These are phyloP conservation scores for Furnarius figulus DNA, from an alignment of 2,113 vertebrate species.

Conservation along the genomic window DNA sequence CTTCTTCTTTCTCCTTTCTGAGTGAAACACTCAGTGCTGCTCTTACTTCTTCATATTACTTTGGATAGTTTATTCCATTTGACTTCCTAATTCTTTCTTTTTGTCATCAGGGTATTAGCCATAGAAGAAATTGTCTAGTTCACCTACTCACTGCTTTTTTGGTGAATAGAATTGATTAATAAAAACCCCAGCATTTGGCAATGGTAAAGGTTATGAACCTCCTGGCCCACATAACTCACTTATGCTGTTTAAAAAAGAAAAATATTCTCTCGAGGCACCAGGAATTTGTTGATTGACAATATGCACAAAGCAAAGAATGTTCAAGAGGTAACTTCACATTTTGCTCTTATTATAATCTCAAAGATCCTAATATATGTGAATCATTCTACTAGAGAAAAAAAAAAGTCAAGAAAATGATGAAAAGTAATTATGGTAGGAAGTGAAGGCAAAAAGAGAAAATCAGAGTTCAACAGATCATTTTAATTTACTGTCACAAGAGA, in stretches of 20 bases:
- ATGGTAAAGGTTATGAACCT: neutral
- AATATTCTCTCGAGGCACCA: neutral
- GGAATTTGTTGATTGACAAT: neutral
- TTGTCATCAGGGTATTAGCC: neutral
- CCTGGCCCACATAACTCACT: neutral
- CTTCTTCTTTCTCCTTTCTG: neutral
- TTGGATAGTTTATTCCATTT: neutral
- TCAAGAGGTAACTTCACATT: neutral
- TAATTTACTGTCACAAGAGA: slow-evolving; percentile 32
- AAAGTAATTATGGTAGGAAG: slow-evolving; percentile 28
- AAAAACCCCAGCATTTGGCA: neutral
- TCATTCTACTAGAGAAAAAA: neutral
- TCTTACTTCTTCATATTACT: neutral
- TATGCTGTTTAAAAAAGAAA: neutral
- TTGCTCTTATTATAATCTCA: neutral
- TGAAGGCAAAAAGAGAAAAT: slow-evolving; percentile 57
- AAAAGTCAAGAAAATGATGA: slow-evolving; percentile 40
- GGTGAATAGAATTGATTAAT: neutral
- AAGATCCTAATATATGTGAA: neutral
- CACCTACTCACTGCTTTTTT: neutral
- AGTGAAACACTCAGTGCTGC: neutral
- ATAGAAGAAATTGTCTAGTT: neutral
- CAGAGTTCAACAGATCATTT: slow-evolving; percentile 70
- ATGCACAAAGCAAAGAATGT: neutral
- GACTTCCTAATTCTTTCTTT: neutral